Conservation (phyloP, 2,113 vertebrate genomes). For the Chamaetylas fuelleborni region DNA sequence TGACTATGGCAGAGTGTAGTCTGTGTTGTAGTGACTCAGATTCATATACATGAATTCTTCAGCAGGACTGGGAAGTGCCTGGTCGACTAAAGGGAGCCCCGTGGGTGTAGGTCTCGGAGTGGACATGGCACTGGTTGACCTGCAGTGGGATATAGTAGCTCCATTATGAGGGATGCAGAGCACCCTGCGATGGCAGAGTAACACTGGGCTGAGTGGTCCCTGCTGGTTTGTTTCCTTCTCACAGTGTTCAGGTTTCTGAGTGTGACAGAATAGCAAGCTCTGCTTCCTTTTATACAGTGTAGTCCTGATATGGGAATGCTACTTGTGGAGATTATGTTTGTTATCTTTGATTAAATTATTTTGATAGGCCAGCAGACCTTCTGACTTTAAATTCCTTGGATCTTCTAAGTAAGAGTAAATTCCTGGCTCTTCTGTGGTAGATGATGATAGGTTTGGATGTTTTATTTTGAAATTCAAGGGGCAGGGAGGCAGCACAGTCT, state of each 20-base stretch:
- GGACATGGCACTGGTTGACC: rapidly evolving
- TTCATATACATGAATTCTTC: rapidly evolving
- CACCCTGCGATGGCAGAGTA: rapidly evolving
- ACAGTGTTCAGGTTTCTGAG: not conserved
- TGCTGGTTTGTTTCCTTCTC: not conserved
- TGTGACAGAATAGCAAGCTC: not conserved
- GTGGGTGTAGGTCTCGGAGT: rapidly evolving
- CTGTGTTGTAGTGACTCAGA: not conserved
- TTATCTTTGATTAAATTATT: not conserved
- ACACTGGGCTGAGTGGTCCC: not conserved
- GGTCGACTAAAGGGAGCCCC: not conserved
- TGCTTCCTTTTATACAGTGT: not conserved
- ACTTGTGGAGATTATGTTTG: not conserved
- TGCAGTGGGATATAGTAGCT: rapidly evolving
- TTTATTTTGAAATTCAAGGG: not conserved
- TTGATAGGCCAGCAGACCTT: not conserved
- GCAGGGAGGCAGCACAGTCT: rapidly evolving
- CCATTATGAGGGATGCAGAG: rapidly evolving
- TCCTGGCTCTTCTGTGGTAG: not conserved
- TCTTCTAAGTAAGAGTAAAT: not conserved
- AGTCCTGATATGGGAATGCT: not conserved
- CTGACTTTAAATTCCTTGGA: not conserved
- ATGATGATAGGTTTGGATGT: not conserved
- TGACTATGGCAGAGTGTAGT: not conserved
- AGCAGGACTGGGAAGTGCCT: not conserved